Evolutionary conservation across 1,140 invertebrate species (phyloP).

Genomic region (Luehdorfia chinensis): DNA sequence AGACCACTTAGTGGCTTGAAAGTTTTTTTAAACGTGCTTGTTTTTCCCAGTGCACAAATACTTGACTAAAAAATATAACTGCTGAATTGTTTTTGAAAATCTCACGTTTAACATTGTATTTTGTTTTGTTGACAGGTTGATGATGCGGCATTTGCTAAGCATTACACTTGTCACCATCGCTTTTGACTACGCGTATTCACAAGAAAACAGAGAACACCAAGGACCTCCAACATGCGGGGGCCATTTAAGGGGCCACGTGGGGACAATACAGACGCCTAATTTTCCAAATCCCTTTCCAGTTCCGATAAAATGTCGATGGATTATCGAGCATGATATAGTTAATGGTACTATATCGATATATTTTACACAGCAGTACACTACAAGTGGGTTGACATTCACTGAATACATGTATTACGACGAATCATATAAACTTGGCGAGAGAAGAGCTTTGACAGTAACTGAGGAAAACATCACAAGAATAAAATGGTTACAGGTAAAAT

Average conservation of each 20-base stretch:
- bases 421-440: constrained; percentile 81
- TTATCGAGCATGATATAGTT: constrained; percentile 86
- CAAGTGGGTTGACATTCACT: constrained; percentile 87
- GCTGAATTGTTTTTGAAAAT: not conserved
- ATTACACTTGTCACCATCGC: constrained; percentile 49
- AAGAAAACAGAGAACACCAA: constrained; percentile 42
- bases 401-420: constrained; percentile 90
- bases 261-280: constrained; percentile 87
- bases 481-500: constrained; percentile 82
- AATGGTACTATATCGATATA: constrained; percentile 88
- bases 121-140: constrained; percentile 52
- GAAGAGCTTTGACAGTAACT: constrained; percentile 80
- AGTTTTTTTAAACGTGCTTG: not conserved
- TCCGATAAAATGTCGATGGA: constrained; percentile 90
- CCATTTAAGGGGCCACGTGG: constrained; percentile 78
- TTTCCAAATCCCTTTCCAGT: constrained; percentile 88
- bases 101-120: not conserved
- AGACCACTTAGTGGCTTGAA: constrained; percentile 2
- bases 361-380: constrained; percentile 91
- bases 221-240: constrained; percentile 79
- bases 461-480: constrained; percentile 84
- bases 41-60: not conserved
- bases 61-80: not conserved
- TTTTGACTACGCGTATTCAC: constrained; percentile 33
- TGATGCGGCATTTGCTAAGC: constrained; percentile 42